Percentiles rank a stretch among this genome's conserved stretches.
phyloP scores from a whole-genome alignment of 2,113 vertebrate genomes.

The Nematolebias whitei region DNA sequence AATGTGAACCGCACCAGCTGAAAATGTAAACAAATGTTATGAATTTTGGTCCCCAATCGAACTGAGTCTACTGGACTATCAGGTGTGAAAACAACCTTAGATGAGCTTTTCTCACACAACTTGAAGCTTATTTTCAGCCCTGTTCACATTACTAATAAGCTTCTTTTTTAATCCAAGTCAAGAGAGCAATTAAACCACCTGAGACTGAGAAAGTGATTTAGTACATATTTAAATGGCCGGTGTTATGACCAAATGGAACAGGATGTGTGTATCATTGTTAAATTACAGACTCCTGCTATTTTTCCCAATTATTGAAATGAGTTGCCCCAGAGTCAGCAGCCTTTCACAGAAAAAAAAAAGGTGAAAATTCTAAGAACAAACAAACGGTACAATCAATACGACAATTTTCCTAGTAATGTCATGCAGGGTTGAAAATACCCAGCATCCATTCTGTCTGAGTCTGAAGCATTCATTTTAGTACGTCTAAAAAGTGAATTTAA shows the following conservation, averaged over 20 bases:
- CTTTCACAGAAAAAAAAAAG: constrained; percentile 11
- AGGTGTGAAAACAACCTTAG: too few relatives aligned
- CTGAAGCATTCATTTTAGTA: constrained; percentile 15
- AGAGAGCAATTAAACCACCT: neutral
- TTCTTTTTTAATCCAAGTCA: too few relatives aligned
- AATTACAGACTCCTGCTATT: neutral
- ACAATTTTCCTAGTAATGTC: constrained; percentile 11
- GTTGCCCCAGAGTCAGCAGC: neutral
- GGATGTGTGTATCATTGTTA: neutral
- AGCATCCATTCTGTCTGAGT: constrained; percentile 26
- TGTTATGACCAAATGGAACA: neutral
- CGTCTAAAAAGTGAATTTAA: constrained; percentile 1
- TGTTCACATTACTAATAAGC: too few relatives aligned
- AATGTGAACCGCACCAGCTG: too few relatives aligned
- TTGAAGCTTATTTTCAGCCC: too few relatives aligned
- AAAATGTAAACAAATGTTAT: too few relatives aligned
- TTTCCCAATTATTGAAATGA: neutral
- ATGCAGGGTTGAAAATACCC: constrained; percentile 13
- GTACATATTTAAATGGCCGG: neutral
- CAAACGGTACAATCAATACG: neutral
- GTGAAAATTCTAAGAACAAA: neutral
- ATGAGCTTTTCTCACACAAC: too few relatives aligned
- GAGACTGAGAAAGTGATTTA: neutral
- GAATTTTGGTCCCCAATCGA: too few relatives aligned
- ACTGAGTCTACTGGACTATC: too few relatives aligned